phyloP scores from a whole-genome alignment of 1,140 invertebrate genomes.

The Battus philenor region DNA sequence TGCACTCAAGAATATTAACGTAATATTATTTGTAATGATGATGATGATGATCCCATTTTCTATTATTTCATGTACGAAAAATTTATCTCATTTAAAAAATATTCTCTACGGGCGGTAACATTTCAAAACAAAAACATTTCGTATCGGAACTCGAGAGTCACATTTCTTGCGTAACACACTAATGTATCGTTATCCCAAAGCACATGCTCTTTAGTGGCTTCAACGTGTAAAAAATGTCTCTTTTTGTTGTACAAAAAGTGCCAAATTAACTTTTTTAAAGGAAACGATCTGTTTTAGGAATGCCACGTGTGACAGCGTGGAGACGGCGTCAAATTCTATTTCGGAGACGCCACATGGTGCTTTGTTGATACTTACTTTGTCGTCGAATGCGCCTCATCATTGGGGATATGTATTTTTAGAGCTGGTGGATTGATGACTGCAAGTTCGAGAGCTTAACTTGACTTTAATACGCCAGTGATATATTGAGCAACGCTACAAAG shows the following conservation, averaged over 20 bases:
- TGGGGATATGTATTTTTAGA: constrained; percentile 58
- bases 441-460: constrained; percentile 53
- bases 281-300: constrained; percentile 68
- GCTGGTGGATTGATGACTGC: constrained; percentile 49
- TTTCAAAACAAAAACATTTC: constrained; percentile 22
- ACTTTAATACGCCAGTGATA: constrained; percentile 64
- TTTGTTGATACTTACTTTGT: constrained; percentile 67
- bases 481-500: constrained; percentile 48
- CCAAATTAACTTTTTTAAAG: constrained; percentile 74
- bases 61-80: too few species aligned
- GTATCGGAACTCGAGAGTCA: constrained; percentile 60
- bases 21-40: too few species aligned
- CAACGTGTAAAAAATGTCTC: constrained; percentile 50
- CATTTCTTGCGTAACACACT: constrained; percentile 57
- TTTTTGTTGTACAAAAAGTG: constrained; percentile 65
- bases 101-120: background rate
- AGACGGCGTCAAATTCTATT: constrained; percentile 60
- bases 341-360: constrained; percentile 54
- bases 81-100: background rate
- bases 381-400: constrained; percentile 62
- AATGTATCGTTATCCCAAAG: constrained; percentile 54
- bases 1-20: too few species aligned
- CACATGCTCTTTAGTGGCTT: constrained; percentile 52
- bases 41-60: too few species aligned
- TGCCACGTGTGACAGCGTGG: constrained; percentile 62